These are phyloP conservation scores for Clupea harengus DNA, from an alignment of 2,113 vertebrate species.

Conservation along the genomic window DNA sequence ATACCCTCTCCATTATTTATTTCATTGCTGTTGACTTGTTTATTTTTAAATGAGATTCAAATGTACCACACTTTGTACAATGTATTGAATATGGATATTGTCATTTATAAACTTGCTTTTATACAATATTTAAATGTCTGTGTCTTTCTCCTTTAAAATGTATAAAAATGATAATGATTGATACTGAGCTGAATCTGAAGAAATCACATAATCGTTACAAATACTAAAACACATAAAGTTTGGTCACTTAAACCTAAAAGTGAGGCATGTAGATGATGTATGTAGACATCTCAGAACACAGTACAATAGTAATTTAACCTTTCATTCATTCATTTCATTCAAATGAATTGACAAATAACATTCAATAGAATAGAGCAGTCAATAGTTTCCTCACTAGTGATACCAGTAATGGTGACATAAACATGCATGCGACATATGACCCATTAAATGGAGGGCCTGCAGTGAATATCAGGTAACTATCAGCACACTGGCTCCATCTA, in stretches of 20 bases:
- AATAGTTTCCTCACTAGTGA: no score
- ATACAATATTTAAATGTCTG: constrained; percentile 48
- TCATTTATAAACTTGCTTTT: constrained; percentile 69
- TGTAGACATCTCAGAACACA: no score
- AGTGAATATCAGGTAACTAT: not conserved
- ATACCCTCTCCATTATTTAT: no score
- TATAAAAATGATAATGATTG: not conserved
- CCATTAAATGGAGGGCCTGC: not conserved
- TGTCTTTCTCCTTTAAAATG: constrained; percentile 22
- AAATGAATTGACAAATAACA: no score
- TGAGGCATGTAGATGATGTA: not conserved
- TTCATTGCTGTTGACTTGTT: not conserved
- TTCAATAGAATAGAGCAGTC: no score
- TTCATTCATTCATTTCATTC: no score
- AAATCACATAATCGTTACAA: not conserved
- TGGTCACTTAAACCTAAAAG: not conserved
- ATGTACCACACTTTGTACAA: constrained; percentile 47
- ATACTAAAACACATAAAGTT: not conserved
- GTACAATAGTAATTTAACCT: no score
- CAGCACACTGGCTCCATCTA: not conserved
- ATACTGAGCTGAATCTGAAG: not conserved
- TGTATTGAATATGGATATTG: constrained; percentile 66
- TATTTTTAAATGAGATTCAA: constrained; percentile 18
- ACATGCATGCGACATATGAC: not conserved
- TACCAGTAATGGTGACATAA: no score